phyloP scores from a whole-genome alignment of 2,888 invertebrate species.

The Beris morrisii region DNA sequence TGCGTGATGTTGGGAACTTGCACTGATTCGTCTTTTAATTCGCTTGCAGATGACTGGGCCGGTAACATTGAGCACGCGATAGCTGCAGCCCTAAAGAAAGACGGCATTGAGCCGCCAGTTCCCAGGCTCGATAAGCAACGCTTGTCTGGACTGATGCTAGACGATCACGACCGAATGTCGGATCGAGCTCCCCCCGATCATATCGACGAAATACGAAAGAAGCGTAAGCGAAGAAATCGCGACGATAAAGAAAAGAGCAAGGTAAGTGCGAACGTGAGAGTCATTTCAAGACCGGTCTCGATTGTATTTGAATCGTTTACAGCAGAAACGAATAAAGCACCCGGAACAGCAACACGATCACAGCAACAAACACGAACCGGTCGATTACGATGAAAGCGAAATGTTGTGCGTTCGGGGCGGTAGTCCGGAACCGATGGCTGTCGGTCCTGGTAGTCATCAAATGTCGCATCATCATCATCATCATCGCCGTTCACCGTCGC shows the following conservation, averaged over 20 bases:
- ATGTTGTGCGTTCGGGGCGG: conserved; percentile 79
- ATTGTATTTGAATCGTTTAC: background rate
- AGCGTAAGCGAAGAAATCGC: conserved; percentile 60
- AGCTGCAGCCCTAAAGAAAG: conserved; percentile 73
- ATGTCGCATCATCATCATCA: conserved; percentile 22
- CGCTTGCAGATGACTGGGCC: conserved; percentile 70
- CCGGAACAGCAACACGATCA: background rate
- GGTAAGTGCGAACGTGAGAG: background rate
- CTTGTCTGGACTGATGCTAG: conserved; percentile 38
- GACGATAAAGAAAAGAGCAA: conserved; percentile 60
- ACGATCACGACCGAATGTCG: background rate
- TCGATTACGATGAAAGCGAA: conserved; percentile 72
- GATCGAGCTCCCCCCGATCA: conserved; percentile 43
- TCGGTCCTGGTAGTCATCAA: conserved; percentile 5
- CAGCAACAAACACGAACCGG: background rate
- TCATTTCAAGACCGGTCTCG: too few relatives aligned
- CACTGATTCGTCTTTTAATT: background rate
- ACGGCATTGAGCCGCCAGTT: conserved; percentile 57
- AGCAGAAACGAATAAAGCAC: conserved; percentile 11
- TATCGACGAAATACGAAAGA: conserved; percentile 55
- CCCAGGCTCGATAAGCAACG: conserved; percentile 44
- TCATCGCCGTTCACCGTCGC: conserved; percentile 45
- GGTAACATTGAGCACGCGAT: conserved; percentile 78
- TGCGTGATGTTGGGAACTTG: background rate
- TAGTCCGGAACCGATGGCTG: conserved; percentile 60